Evolutionary conservation across 2,888 invertebrate species (phyloP).

Genomic region (Hypselothyrea guttata): DNA sequence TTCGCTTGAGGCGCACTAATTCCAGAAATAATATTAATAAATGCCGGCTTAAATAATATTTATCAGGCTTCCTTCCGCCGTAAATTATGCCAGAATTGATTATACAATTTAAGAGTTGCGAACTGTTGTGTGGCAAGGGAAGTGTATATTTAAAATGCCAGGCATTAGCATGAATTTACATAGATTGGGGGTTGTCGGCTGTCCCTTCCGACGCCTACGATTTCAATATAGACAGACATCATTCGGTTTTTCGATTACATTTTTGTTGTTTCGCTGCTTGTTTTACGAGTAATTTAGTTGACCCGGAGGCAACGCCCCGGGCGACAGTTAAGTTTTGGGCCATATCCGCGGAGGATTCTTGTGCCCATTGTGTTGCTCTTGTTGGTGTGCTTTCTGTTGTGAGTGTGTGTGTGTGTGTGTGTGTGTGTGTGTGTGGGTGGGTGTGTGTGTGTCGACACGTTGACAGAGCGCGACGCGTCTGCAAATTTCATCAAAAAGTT

Average conservation of each 20-base stretch:
- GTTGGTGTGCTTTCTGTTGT: too few relatives aligned
- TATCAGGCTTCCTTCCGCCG: too few relatives aligned
- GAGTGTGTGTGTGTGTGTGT: background rate
- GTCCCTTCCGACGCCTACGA: too few relatives aligned
- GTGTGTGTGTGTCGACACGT: constrained; percentile 34
- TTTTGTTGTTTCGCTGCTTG: constrained; percentile 3
- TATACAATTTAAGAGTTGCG: too few relatives aligned
- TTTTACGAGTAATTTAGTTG: constrained; percentile 25
- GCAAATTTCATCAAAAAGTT: constrained; percentile 58
- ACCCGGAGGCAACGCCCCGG: constrained; percentile 23
- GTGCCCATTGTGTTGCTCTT: constrained; percentile 4
- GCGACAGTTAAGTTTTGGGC: constrained; percentile 41
- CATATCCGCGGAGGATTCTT: constrained; percentile 48
- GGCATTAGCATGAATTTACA: too few relatives aligned
- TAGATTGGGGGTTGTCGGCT: too few relatives aligned
- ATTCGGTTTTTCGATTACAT: background rate
- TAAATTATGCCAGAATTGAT: too few relatives aligned
- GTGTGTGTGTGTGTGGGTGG: background rate
- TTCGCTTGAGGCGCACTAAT: too few relatives aligned
- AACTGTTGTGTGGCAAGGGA: too few relatives aligned
- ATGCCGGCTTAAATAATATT: too few relatives aligned
- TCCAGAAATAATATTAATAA: too few relatives aligned
- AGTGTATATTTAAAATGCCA: too few relatives aligned
- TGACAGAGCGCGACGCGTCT: constrained; percentile 16
- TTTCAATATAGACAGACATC: constrained; percentile 11